A percentile compares a stretch with the other conserved stretches of the same genome.
These are phyloP conservation scores for Trinorchestia longiramus DNA, from an alignment of 1,140 invertebrate species.

Conservation along the genomic window DNA sequence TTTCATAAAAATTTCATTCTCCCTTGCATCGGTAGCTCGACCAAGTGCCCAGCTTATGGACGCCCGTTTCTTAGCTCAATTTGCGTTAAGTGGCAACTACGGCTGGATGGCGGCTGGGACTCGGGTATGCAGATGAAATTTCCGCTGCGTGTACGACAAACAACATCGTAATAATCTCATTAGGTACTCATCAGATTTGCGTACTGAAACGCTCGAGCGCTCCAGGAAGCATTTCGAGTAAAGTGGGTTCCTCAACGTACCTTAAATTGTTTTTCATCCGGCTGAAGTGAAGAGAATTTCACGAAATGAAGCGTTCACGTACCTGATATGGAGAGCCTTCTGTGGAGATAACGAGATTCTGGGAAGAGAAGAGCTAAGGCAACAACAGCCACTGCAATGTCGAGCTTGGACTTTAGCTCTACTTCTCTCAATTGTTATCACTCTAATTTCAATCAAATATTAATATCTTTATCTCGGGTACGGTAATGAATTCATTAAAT, in stretches of 20 bases:
- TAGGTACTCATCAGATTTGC: not conserved
- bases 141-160: not conserved
- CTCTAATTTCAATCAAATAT: too few relatives aligned
- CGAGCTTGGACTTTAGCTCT: not conserved
- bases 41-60: not conserved
- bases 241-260: not conserved
- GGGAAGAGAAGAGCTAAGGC: not conserved
- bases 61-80: not conserved
- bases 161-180: constrained; percentile 1
- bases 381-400: not conserved
- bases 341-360: not conserved
- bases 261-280: not conserved
- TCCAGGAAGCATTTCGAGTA: not conserved
- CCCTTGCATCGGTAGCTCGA: not conserved
- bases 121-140: not conserved
- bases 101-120: not conserved
- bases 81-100: not conserved
- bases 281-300: not conserved
- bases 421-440: not conserved
- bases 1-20: not conserved
- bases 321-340: not conserved
- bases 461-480: too few relatives aligned
- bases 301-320: not conserved
- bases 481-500: too few relatives aligned
- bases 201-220: not conserved